These are phyloP conservation scores for Anastrepha ludens DNA, from an alignment of 1,140 invertebrate species.

Conservation along the genomic window DNA sequence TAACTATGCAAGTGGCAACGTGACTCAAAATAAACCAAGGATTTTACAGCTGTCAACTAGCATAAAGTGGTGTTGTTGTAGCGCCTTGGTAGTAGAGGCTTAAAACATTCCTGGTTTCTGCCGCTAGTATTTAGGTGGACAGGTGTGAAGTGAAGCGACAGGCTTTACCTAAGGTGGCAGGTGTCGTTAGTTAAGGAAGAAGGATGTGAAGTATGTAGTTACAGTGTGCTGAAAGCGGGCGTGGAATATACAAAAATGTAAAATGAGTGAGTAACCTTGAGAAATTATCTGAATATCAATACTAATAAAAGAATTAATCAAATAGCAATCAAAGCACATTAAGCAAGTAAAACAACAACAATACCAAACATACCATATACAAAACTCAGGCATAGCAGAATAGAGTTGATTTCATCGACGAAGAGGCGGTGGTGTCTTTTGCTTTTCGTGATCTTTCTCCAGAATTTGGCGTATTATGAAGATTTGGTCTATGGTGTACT, in stretches of 20 bases:
- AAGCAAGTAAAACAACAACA: too few species aligned
- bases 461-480: too few species aligned
- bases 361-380: too few species aligned
- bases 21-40: constrained; percentile 2
- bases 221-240: background rate
- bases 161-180: background rate
- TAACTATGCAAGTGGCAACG: background rate
- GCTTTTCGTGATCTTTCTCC: too few species aligned
- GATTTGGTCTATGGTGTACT: too few species aligned
- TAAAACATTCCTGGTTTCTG: background rate
- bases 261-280: too few species aligned
- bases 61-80: background rate
- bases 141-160: constrained; percentile 11
- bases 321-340: too few species aligned
- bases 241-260: background rate
- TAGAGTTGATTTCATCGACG: too few species aligned
- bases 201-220: background rate
- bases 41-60: background rate
- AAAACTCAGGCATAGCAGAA: too few species aligned
- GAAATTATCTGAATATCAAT: too few species aligned
- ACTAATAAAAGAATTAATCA: too few species aligned
- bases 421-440: too few species aligned
- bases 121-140: background rate
- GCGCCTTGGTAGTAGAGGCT: background rate
- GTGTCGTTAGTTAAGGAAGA: background rate